Evolutionary conservation across 2,888 invertebrate genomes (phyloP).

Genomic region (Sphecodes monilicornis): DNA sequence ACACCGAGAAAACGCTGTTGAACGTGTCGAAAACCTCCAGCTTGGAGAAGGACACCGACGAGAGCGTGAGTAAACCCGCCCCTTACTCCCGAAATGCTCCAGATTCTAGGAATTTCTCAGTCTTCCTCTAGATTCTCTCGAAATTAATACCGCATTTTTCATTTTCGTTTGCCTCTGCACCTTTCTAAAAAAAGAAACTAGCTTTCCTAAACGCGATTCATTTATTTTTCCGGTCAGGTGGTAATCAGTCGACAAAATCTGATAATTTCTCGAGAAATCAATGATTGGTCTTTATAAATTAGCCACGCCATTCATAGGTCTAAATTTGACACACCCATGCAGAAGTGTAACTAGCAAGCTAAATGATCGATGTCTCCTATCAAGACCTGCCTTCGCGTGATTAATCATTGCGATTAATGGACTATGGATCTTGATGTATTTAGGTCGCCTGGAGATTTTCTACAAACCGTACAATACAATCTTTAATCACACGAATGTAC

Average conservation of each 20-base stretch:
- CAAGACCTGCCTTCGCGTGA: neutral
- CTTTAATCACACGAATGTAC: neutral
- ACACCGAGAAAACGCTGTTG: slow-evolving; percentile 80
- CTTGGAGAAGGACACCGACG: slow-evolving; percentile 73
- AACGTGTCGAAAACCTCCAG: slow-evolving; percentile 75
- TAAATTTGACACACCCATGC: neutral
- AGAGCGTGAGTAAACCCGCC: slow-evolving; percentile 59
- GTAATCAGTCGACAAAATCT: neutral
- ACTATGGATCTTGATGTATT: neutral
- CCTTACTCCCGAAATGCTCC: neutral
- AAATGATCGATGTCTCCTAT: neutral
- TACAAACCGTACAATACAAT: neutral
- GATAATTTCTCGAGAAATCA: neutral
- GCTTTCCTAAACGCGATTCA: neutral
- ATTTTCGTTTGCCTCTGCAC: too few species aligned
- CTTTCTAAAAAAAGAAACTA: too few species aligned
- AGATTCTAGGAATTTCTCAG: neutral
- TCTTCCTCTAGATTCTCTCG: neutral
- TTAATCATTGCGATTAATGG: neutral
- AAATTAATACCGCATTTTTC: neutral
- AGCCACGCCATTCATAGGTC: neutral
- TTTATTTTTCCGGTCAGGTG: neutral
- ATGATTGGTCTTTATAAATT: neutral
- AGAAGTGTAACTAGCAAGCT: neutral
- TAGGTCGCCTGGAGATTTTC: neutral